Evolutionary conservation across 2,797 vertebrate genomes (phyloP).

Genomic region (Lagorchestes hirsutus): DNA sequence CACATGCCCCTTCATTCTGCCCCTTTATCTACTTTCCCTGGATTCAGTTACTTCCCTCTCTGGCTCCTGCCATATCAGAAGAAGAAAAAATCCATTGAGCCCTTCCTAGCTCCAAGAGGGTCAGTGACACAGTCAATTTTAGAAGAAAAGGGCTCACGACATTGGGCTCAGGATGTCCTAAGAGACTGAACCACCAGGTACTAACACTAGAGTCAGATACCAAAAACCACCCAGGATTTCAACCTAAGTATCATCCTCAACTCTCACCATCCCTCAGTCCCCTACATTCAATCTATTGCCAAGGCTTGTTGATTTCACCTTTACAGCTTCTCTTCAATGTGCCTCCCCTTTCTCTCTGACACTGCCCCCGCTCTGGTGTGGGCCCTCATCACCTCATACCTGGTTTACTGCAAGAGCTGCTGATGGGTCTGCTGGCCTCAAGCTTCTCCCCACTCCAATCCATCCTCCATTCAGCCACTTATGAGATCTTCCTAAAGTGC

Average conservation of each 20-base stretch:
- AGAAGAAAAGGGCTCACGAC: neutral
- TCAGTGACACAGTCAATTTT: neutral
- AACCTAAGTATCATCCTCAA: neutral
- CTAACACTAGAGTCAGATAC: slow-evolving; percentile 43
- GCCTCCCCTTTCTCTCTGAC: neutral
- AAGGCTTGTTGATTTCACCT: neutral
- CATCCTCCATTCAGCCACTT: neutral
- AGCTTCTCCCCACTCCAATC: neutral
- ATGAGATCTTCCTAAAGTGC: neutral
- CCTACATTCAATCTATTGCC: neutral
- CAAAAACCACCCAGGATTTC: neutral
- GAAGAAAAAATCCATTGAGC: neutral
- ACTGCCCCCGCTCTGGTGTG: too few relatives aligned
- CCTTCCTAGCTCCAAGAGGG: neutral
- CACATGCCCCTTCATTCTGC: neutral
- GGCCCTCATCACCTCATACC: neutral
- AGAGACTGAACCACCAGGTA: slow-evolving; percentile 49
- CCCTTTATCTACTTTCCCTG: neutral
- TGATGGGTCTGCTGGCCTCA: neutral
- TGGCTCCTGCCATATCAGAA: neutral
- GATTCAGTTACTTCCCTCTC: neutral
- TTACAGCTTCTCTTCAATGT: neutral
- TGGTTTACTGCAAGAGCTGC: neutral
- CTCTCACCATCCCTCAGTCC: neutral
- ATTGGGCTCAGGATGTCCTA: neutral